Evolutionary conservation across 2,888 invertebrate genomes (phyloP), one percentile per base, ranked within the genome.

Genomic region (Synanthedon tipuliformis): DNA sequence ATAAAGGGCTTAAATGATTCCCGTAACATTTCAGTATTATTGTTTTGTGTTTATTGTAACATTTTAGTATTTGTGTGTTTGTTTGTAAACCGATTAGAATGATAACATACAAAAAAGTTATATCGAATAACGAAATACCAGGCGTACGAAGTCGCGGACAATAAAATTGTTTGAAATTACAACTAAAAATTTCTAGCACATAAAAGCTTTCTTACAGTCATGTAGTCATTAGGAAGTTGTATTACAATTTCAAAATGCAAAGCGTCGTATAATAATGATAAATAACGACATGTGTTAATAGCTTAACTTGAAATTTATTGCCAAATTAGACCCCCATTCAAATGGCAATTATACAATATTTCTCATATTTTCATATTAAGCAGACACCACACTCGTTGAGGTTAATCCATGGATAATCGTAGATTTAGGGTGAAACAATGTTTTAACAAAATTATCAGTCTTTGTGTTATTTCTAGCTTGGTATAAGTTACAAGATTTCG

Each of bases 341-440:
- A 65, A 65, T 64, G 68, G 69, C 75, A 81, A 83, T 82, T 80
- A 82, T 75, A 70, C 69, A 66, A 63, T 70, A 66, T 63, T 71
- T 71, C 70, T 66, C 78, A 84, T 85, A 83, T 83, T 83, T 84
- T 77, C 81, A 78, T 73, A 83, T 85, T 82, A 82, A 75, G 65
- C 64, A 59, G 73, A 75, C 73, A 67, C 66, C 62, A 60, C 65
- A 68, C 67, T 62, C 61, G 57, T 70, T 71, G 65, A 64, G 71
- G 76, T 73, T 77, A 81, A 82, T 78, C 78, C 77, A 61, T 62
- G 73, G 71, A 75, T 81, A 76, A 81, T 75, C 77, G 75, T 78
- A 75, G 72, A 78, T 77, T 78, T 74, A 58, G 65, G 65, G 67
- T 62, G 64, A 63, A 61, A 60, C 16, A 23, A 10, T 49, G 49